Evolutionary conservation across 2,888 invertebrate genomes (phyloP).

Genomic region (Lamellibrachia columna): DNA sequence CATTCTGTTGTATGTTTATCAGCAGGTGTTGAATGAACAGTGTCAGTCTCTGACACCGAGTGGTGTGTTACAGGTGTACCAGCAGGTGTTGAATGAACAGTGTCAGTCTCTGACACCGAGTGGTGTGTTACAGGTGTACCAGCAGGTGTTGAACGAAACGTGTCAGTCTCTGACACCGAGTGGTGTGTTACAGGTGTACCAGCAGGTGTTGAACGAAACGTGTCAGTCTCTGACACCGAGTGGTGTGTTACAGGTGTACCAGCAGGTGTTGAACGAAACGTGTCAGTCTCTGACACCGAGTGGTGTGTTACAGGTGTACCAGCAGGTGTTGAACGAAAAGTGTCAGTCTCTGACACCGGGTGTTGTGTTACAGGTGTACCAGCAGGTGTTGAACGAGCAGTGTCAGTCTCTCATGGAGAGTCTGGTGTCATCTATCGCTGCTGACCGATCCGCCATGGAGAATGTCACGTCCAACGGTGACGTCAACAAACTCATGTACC

Average conservation of each 20-base stretch:
- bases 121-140: constrained; percentile 63
- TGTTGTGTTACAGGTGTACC: constrained; percentile 68
- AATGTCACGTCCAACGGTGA: constrained; percentile 53
- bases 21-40: background rate
- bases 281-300: constrained; percentile 69
- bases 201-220: background rate
- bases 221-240: constrained; percentile 57
- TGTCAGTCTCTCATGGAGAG: constrained; percentile 73
- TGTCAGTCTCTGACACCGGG: background rate
- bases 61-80: constrained; percentile 68
- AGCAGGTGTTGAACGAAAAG: background rate
- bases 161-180: constrained; percentile 69
- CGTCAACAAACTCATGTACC: constrained; percentile 51
- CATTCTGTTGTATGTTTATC: background rate
- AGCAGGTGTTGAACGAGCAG: constrained; percentile 68
- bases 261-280: constrained; percentile 50
- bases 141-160: constrained; percentile 50
- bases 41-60: background rate
- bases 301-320: no score
- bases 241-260: constrained; percentile 63
- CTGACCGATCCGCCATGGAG: constrained; percentile 56
- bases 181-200: no score
- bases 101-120: constrained; percentile 57
- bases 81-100: constrained; percentile 67
- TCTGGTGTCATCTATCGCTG: constrained; percentile 71